Evolutionary conservation across 2,797 vertebrate species (phyloP).

Genomic region (Australoheros facetus): DNA sequence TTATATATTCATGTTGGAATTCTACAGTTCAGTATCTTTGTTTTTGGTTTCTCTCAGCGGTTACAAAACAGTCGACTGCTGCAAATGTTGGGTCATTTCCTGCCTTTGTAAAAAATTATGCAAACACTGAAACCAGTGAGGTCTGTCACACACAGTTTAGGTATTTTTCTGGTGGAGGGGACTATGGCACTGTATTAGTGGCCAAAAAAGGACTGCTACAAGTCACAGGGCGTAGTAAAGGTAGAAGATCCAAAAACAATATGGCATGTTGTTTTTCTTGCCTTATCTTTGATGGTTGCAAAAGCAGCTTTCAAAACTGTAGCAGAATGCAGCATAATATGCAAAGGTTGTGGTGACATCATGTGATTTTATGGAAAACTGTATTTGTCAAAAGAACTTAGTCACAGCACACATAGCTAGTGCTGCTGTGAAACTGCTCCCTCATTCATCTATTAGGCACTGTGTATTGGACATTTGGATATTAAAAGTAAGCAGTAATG

Average conservation of each 20-base stretch:
- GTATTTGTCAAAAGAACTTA: neutral
- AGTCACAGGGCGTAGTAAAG: no score
- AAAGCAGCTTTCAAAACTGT: no score
- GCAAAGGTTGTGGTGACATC: neutral
- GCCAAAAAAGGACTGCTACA: no score
- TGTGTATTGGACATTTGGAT: neutral
- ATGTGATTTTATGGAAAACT: neutral
- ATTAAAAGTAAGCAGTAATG: neutral
- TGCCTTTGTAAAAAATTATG: neutral
- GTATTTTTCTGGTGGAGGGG: neutral
- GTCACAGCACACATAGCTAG: no score
- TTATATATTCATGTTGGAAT: neutral
- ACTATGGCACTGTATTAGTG: no score
- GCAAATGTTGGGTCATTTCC: neutral
- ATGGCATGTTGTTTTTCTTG: no score
- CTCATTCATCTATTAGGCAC: neutral
- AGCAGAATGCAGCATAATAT: neutral
- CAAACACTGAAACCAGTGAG: neutral
- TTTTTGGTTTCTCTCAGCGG: neutral
- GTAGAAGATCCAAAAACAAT: no score
- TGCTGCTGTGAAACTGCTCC: neutral
- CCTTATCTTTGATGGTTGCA: no score
- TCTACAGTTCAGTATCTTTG: neutral
- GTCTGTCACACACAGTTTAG: neutral
- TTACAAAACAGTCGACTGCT: neutral